These are phyloP conservation scores for Synanthedon myopaeformis DNA, from an alignment of 2,888 invertebrate species.

Conservation along the genomic window DNA sequence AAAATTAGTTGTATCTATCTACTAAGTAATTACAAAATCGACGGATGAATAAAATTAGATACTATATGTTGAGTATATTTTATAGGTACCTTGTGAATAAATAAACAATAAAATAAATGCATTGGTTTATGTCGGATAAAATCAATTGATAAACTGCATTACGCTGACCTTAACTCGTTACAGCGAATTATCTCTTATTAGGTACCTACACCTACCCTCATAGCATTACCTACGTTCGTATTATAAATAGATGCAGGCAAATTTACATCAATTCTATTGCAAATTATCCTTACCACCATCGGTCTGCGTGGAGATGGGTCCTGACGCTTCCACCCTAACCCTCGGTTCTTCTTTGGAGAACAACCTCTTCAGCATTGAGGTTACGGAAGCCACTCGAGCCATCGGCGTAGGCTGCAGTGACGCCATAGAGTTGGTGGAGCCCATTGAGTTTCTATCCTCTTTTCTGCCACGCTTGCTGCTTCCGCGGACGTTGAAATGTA, in stretches of 20 bases:
- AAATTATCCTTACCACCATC: slow-evolving; percentile 46
- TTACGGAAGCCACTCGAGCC: slow-evolving; percentile 80
- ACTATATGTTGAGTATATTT: too few relatives aligned
- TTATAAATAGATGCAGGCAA: too few relatives aligned
- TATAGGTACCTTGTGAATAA: too few relatives aligned
- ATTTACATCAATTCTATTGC: neutral
- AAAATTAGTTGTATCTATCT: too few relatives aligned
- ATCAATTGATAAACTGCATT: too few relatives aligned
- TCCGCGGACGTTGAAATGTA: slow-evolving; percentile 76
- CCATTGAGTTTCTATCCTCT: slow-evolving; percentile 59
- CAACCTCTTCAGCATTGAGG: slow-evolving; percentile 80
- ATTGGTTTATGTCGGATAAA: too few relatives aligned
- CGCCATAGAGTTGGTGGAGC: slow-evolving; percentile 56
- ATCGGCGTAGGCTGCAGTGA: slow-evolving; percentile 77
- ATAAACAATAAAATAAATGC: too few relatives aligned
- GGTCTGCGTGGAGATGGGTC: slow-evolving; percentile 36
- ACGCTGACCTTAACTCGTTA: neutral
- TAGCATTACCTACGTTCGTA: neutral
- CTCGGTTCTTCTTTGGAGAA: slow-evolving; percentile 80
- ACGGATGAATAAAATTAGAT: too few relatives aligned
- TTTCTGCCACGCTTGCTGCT: slow-evolving; percentile 58
- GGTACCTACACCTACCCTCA: neutral
- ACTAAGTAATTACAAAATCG: too few relatives aligned
- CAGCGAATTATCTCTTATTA: neutral
- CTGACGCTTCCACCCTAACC: slow-evolving; percentile 28